These are phyloP conservation scores for Ophiothrix spiculata DNA, from an alignment of 35 echinoderm and acorn worm species.

Conservation along the genomic window DNA sequence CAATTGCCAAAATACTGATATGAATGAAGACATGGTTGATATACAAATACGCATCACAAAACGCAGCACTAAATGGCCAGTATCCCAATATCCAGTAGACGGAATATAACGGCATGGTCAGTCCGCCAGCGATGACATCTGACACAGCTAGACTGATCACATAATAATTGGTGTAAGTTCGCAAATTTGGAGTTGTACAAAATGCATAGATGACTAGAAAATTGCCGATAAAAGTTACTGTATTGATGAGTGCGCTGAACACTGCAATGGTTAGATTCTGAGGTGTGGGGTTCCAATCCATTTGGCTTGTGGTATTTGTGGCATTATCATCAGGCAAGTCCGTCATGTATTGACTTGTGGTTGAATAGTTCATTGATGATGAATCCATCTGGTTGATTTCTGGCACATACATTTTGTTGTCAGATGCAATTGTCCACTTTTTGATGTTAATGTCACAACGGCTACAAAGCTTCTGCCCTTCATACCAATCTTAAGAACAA, in stretches of 20 bases:
- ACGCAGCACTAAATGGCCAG: conserved; percentile 36
- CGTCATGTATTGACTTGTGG: no score
- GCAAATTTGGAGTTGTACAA: conserved; percentile 23
- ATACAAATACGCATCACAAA: conserved; percentile 37
- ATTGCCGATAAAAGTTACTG: conserved; percentile 25
- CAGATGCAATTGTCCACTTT: no score
- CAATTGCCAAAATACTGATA: conserved; percentile 34
- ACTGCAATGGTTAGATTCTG: conserved; percentile 17
- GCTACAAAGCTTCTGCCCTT: no score
- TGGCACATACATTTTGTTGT: no score
- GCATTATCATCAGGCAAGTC: not conserved
- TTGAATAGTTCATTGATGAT: no score
- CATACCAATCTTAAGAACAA: no score
- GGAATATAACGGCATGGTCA: conserved; percentile 57
- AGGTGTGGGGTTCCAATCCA: not conserved
- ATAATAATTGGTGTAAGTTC: conserved; percentile 55
- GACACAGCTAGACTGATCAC: conserved; percentile 29
- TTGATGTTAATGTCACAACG: no score
- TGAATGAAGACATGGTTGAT: conserved; percentile 54
- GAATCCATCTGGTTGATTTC: no score
- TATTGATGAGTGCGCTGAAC: not conserved
- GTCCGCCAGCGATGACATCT: conserved; percentile 25
- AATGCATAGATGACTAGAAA: conserved; percentile 38
- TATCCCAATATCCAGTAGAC: conserved; percentile 34
- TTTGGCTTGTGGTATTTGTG: not conserved